Conservation (phyloP, 2,113 vertebrate genomes). For the Acinonyx jubatus region DNA sequence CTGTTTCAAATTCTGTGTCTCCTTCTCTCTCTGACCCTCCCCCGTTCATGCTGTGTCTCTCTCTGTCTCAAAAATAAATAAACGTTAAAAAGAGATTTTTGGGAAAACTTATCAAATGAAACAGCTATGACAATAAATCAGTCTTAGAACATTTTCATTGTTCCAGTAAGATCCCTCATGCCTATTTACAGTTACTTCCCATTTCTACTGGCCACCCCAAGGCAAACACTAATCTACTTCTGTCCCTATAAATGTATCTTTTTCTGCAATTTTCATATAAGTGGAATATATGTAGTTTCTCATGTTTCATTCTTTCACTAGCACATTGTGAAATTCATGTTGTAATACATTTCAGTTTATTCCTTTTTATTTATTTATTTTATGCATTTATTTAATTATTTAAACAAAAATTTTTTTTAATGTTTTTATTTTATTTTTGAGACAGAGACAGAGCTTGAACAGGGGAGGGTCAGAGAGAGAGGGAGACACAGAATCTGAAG, state of each 20-base stretch:
- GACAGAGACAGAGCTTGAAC: too few species aligned
- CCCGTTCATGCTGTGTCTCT: too few species aligned
- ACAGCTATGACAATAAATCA: not conserved
- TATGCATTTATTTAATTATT: too few species aligned
- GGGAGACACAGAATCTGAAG: too few species aligned
- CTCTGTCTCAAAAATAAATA: too few species aligned
- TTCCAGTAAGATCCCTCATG: not conserved
- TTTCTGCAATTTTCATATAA: not conserved
- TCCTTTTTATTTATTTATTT: not conserved
- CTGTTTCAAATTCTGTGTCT: too few species aligned
- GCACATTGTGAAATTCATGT: not conserved
- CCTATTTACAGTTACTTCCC: not conserved
- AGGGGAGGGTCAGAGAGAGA: too few species aligned
- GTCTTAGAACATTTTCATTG: not conserved
- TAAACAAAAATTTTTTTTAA: too few species aligned
- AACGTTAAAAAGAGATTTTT: not conserved
- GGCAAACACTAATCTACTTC: not conserved
- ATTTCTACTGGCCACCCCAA: not conserved
- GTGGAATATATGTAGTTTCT: not conserved
- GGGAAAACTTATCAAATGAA: not conserved
- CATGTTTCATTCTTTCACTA: not conserved
- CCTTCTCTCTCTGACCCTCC: too few species aligned
- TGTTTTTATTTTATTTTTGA: too few species aligned
- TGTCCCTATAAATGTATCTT: not conserved
- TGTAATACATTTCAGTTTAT: not conserved